Percentiles rank a stretch among this genome's conserved stretches.
Conservation (phyloP, 64 coral and sea anemone genomes). For the Dendrophyllia cribrosa region DNA sequence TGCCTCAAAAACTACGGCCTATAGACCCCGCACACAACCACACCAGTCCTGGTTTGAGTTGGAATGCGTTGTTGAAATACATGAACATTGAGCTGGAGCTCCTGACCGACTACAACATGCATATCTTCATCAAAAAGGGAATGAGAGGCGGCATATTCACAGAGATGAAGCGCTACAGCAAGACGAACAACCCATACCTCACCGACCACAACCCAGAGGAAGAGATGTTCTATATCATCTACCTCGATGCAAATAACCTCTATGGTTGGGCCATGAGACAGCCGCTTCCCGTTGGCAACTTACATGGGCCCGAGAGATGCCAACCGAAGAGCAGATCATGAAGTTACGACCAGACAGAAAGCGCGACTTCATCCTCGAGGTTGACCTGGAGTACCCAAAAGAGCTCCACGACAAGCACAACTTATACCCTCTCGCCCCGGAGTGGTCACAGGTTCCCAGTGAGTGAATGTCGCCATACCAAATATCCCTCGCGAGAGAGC, state of each 20-base stretch:
- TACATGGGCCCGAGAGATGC: background rate
- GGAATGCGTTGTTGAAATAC: too few relatives aligned
- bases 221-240: background rate
- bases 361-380: background rate
- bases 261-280: background rate
- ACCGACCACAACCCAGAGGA: background rate
- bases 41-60: too few relatives aligned
- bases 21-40: too few relatives aligned
- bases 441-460: too few relatives aligned
- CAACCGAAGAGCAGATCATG: background rate
- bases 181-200: background rate
- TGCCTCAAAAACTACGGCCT: too few relatives aligned
- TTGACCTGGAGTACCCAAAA: background rate
- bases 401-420: slow-evolving; percentile 8
- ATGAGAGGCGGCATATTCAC: too few relatives aligned
- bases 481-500: too few relatives aligned
- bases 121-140: too few relatives aligned
- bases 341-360: background rate
- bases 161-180: background rate
- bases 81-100: too few relatives aligned
- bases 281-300: background rate
- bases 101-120: too few relatives aligned
- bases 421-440: too few relatives aligned
- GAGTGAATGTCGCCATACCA: too few relatives aligned
- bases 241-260: background rate